phyloP scores from a whole-genome alignment of 2,797 vertebrate genomes.

The Pampus argenteus region DNA sequence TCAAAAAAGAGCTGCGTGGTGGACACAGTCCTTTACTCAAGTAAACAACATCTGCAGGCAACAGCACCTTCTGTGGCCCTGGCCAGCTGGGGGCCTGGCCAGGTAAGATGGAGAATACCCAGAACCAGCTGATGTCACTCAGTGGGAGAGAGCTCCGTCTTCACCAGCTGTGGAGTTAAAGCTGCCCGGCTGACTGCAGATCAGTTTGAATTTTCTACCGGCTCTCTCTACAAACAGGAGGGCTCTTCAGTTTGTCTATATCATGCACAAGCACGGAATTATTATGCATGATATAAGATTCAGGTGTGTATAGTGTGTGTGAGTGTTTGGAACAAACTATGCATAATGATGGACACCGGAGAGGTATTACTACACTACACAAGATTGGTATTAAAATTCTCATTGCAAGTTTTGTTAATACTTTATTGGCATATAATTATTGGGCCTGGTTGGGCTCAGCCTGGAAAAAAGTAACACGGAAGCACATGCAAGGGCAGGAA shows the following conservation, averaged over 20 bases:
- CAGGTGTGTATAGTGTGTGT: neutral
- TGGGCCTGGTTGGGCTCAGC: neutral
- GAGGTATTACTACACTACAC: neutral
- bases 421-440: no score
- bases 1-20: slow-evolving; percentile 22
- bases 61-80: slow-evolving; percentile 31
- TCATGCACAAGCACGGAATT: neutral
- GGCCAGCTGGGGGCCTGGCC: slow-evolving; percentile 29
- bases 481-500: no score
- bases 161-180: slow-evolving; percentile 36
- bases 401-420: neutral
- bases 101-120: slow-evolving; percentile 33
- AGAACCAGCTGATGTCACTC: slow-evolving; percentile 6
- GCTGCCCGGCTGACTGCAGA: neutral
- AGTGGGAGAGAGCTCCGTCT: slow-evolving; percentile 14
- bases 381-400: neutral
- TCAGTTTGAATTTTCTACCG: neutral
- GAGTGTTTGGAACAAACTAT: neutral
- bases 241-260: neutral
- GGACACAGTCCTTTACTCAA: slow-evolving; percentile 35
- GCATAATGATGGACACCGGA: slow-evolving; percentile 8
- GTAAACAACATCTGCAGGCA: slow-evolving; percentile 65
- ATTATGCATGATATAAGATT: neutral
- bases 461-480: neutral
- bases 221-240: slow-evolving; percentile 12